Conservation (phyloP, 2,888 invertebrate species). For the Drosophila merina region DNA sequence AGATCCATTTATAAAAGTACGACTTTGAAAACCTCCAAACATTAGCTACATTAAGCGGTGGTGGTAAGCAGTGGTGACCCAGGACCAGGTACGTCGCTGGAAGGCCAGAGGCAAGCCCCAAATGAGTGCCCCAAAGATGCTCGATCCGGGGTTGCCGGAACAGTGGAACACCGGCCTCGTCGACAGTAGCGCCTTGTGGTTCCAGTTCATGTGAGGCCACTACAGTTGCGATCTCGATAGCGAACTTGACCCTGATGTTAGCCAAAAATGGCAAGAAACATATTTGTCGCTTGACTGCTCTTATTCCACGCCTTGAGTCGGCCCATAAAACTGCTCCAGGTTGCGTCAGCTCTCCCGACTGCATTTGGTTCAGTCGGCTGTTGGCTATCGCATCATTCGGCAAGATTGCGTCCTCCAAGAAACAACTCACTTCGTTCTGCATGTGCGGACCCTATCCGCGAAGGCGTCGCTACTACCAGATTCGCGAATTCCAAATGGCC, state of each 20-base stretch:
- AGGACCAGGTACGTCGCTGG: conserved; percentile 53
- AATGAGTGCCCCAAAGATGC: background rate
- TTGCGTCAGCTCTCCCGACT: conserved; percentile 7
- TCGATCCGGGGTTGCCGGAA: background rate
- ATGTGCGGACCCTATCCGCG: conserved; percentile 81
- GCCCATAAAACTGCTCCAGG: conserved; percentile 23
- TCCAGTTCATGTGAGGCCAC: conserved; percentile 56
- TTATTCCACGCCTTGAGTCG: conserved; percentile 18
- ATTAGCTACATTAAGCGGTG: conserved; percentile 6
- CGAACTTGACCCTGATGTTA: conserved; percentile 71
- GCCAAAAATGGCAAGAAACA: conserved; percentile 57
- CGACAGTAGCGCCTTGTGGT: conserved; percentile 68
- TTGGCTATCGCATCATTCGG: conserved; percentile 47
- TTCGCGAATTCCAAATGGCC: conserved; percentile 79
- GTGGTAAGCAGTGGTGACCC: conserved; percentile 46
- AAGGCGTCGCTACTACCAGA: conserved; percentile 77
- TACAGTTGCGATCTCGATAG: conserved; percentile 32
- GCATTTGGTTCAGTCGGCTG: conserved; percentile 56
- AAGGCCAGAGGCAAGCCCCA: conserved; percentile 24
- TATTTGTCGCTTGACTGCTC: conserved; percentile 74
- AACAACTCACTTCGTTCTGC: conserved; percentile 79
- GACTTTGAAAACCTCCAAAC: background rate
- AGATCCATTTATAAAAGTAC: background rate
- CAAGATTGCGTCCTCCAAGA: conserved; percentile 82
- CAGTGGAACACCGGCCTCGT: conserved; percentile 23